Base-by-base conservation (phyloP, 2,888 invertebrate genomes). In the Clusia tigrina region DNA sequence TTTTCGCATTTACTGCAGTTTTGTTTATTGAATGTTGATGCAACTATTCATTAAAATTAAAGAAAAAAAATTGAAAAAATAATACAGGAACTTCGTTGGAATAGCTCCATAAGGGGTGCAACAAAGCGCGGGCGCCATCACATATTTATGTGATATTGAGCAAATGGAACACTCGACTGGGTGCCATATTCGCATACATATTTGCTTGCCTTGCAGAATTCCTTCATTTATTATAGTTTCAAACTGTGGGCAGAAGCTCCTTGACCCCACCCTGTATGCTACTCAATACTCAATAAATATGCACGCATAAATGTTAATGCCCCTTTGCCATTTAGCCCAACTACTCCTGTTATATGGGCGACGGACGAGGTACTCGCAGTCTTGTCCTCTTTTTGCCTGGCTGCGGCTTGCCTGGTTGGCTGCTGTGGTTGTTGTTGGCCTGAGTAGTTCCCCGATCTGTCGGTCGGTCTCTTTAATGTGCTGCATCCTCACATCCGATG, bases 11-110 rank as follows among this genome's bases (percentile, higher is more conserved):
- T 54, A 38, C 48, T 46, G 32, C n/a, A 24, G 46, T 62, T 54
- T 42, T 55, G 46, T 60, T 64, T 65, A 64, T 64, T 59, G 57
- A 67, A 64, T 64, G 62, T 62, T 62, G 52, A 12, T 42, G 60
- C 54, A 60, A 51, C 38, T 51, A 56, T 62, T 62, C 56, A 60
- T 62, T 63, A n/a, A n/a, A n/a, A n/a, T n/a, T 66, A 32, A 56
- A 56, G 48, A 60, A 51, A 60, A 37, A 54, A 64, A 64, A 60
- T 60, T 57, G 48, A 37, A 15, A 48, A 3, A 17, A 32, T 32
- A 32, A 12, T n/a, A n/a, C n/a, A n/a, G n/a, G n/a, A n/a, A n/a
- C n/a, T n/a, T n/a, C n/a, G n/a, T n/a, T n/a, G n/a, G n/a, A n/a
- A n/a, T n/a, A n/a, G n/a, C n/a, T n/a, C n/a, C n/a, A n/a, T n/a